These are phyloP conservation scores for Tetrapedia diversipes DNA, from an alignment of 2,888 invertebrate genomes.

Conservation along the genomic window DNA sequence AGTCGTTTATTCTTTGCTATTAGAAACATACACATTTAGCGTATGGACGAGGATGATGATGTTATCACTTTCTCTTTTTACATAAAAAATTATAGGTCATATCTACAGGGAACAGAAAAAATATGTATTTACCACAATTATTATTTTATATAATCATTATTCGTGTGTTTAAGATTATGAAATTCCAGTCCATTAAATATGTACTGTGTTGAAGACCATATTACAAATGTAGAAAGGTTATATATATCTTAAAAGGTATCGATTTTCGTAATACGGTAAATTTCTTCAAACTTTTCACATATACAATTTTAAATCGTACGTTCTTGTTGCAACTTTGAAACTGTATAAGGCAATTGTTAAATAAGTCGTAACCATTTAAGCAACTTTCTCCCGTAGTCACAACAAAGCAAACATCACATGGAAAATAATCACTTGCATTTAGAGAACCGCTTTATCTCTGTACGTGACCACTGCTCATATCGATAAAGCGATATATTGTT, in stretches of 20 bases:
- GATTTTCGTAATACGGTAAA: not conserved
- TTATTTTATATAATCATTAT: too few species aligned
- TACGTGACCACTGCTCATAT: too few species aligned
- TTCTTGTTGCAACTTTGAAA: too few species aligned
- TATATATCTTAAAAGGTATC: not conserved
- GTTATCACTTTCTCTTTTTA: constrained; percentile 36
- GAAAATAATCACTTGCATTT: constrained; percentile 50
- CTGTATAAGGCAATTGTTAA: constrained; percentile 69
- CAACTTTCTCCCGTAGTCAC: constrained; percentile 76
- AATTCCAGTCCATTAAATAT: not conserved
- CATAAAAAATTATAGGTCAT: too few species aligned
- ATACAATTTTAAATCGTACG: constrained; percentile 56
- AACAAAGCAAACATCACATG: constrained; percentile 62
- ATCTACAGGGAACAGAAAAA: too few species aligned
- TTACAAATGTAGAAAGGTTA: too few species aligned
- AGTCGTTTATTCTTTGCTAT: constrained; percentile 7
- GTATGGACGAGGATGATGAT: constrained; percentile 23
- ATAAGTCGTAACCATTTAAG: constrained; percentile 78
- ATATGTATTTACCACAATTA: too few species aligned
- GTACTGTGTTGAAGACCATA: too few species aligned
- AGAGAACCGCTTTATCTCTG: constrained; percentile 34
- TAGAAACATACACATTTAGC: constrained; percentile 8
- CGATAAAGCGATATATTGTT: constrained; percentile 36
- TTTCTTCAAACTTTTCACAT: not conserved
- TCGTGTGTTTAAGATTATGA: not conserved